Evolutionary conservation across 2,888 invertebrate species (phyloP).

Genomic region (Melanostoma mellinum): DNA sequence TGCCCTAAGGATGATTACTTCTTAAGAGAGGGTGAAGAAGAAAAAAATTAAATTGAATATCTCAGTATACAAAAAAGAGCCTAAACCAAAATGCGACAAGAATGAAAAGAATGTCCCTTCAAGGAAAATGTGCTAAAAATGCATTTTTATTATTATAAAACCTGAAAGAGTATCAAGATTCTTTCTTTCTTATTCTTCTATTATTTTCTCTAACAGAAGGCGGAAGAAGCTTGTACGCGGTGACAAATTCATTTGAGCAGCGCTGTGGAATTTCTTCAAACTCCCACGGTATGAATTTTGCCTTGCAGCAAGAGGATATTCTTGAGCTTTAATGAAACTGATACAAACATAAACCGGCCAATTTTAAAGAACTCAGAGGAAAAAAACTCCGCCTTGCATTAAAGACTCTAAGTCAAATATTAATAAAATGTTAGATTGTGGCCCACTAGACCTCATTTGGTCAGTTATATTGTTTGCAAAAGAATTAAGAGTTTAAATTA

Average conservation of each 20-base stretch:
- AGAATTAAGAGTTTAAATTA: too few relatives aligned
- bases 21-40: constrained; percentile 4
- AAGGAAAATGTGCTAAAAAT: constrained; percentile 58
- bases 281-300: too few relatives aligned
- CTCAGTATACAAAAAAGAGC: constrained; percentile 17
- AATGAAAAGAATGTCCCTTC: constrained; percentile 55
- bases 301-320: too few relatives aligned
- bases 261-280: not conserved
- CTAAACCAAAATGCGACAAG: constrained; percentile 54
- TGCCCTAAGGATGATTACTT: constrained; percentile 34
- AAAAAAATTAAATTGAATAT: constrained; percentile 56
- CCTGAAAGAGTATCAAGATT: constrained; percentile 29
- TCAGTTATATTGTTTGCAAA: too few relatives aligned
- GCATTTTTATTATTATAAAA: constrained; percentile 64
- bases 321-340: too few relatives aligned
- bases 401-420: too few relatives aligned
- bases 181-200: constrained; percentile 30
- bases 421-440: too few relatives aligned
- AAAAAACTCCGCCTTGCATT: too few relatives aligned
- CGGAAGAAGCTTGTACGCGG: not conserved
- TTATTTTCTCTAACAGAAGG: constrained; percentile 22
- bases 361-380: too few relatives aligned
- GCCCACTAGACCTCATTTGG: too few relatives aligned
- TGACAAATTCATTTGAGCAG: not conserved
- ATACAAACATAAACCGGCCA: too few relatives aligned